Percentiles rank a stretch among this genome's conserved stretches.
These are phyloP conservation scores for Charaxes varanes DNA, from an alignment of 1,140 invertebrate species.

Conservation along the genomic window DNA sequence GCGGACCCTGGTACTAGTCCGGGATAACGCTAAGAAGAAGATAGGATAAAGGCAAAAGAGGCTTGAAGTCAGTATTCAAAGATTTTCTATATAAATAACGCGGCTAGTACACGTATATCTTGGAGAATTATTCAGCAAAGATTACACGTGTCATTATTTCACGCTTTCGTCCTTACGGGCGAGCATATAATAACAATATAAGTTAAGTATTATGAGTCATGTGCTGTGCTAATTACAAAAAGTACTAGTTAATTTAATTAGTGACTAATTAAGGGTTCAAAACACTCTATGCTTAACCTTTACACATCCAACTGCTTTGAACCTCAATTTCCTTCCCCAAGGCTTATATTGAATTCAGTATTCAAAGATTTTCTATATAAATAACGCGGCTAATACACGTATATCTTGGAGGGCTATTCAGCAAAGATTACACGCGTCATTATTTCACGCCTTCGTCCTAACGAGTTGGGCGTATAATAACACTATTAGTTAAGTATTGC, in stretches of 20 bases:
- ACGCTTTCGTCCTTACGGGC: constrained; percentile 19
- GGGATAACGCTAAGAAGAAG: too few species aligned
- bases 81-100: background rate
- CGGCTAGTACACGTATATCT: background rate
- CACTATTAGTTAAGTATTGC: constrained; percentile 40
- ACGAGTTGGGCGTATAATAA: constrained; percentile 31
- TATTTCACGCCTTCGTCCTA: constrained; percentile 21
- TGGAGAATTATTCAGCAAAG: constrained; percentile 3
- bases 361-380: background rate
- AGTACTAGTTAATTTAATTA: too few species aligned
- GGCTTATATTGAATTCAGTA: too few species aligned
- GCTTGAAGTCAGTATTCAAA: too few species aligned
- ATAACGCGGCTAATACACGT: background rate
- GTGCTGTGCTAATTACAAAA: constrained; percentile 35
- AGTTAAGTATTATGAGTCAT: constrained; percentile 40
- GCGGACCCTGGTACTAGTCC: too few species aligned
- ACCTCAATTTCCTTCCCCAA: too few species aligned
- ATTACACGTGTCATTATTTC: constrained; percentile 20
- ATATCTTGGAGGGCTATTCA: constrained; percentile 3
- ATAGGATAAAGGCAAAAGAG: too few species aligned
- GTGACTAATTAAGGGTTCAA: too few species aligned
- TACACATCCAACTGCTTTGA: too few species aligned
- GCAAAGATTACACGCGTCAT: constrained; percentile 12
- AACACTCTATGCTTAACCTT: too few species aligned
- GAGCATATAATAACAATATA: constrained; percentile 39